Evolutionary conservation across 2,113 vertebrate species (phyloP).

Genomic region (Callithrix jacchus): DNA sequence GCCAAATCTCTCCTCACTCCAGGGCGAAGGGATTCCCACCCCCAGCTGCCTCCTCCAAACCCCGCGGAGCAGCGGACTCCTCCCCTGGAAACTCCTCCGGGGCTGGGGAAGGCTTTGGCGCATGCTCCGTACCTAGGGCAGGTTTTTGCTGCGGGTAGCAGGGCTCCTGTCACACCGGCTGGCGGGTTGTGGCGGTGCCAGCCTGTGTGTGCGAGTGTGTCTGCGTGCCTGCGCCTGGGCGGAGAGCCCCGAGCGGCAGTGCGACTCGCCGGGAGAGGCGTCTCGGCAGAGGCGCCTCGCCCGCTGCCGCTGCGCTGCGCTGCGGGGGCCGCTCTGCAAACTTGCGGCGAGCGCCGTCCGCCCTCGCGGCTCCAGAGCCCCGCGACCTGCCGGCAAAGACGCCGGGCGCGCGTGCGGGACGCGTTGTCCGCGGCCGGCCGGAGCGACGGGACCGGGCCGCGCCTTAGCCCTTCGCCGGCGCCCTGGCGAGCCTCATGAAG

Average conservation of each 20-base stretch:
- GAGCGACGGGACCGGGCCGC: constrained; percentile 9
- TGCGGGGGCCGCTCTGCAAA: constrained; percentile 57
- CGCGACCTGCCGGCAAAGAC: not conserved
- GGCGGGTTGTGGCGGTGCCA: constrained; percentile 74
- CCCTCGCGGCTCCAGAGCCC: not conserved
- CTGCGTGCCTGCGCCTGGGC: constrained; percentile 67
- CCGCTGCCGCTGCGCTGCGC: not conserved
- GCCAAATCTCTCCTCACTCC: not conserved
- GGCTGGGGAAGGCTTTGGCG: constrained; percentile 69
- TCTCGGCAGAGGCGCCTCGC: constrained; percentile 25
- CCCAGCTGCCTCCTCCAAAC: constrained; percentile 29
- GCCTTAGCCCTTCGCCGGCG: constrained; percentile 59
- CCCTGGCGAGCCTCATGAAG: constrained; percentile 55
- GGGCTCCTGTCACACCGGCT: constrained; percentile 73
- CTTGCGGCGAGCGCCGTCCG: constrained; percentile 55
- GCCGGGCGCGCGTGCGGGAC: not conserved
- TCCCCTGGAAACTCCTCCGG: constrained; percentile 78
- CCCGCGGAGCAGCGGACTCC: constrained; percentile 63
- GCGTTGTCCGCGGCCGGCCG: not conserved
- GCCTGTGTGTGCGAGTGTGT: constrained; percentile 65
- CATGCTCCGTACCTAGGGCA: constrained; percentile 79
- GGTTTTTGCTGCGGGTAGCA: constrained; percentile 77
- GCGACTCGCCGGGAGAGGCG: constrained; percentile 17
- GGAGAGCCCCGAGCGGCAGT: constrained; percentile 53
- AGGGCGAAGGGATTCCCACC: constrained; percentile 54